A percentile compares a stretch with the other conserved stretches of the same genome.
Evolutionary conservation across 2,888 invertebrate genomes (phyloP).

Genomic region (Zygaena filipendulae): DNA sequence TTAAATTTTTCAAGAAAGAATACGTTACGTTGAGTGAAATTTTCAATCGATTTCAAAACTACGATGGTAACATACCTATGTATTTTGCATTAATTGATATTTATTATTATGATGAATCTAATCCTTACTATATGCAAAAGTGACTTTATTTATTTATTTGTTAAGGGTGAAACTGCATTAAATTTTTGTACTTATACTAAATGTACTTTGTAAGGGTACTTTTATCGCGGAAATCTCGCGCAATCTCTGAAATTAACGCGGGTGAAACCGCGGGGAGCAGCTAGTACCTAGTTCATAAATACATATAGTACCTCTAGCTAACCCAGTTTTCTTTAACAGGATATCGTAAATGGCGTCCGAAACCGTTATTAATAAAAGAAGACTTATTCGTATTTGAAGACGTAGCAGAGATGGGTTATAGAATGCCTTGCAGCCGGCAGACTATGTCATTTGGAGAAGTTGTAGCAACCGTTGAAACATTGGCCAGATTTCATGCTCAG

Average conservation of each 20-base stretch:
- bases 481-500: constrained; percentile 62
- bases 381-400: constrained; percentile 53
- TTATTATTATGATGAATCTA: too few relatives aligned
- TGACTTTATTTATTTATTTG: too few relatives aligned
- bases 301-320: too few relatives aligned
- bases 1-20: constrained; percentile 42
- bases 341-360: constrained; percentile 39
- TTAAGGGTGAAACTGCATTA: too few relatives aligned
- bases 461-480: constrained; percentile 38
- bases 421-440: constrained; percentile 30
- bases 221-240: too few relatives aligned
- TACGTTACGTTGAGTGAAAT: constrained; percentile 37
- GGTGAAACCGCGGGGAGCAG: too few relatives aligned
- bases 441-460: constrained; percentile 43
- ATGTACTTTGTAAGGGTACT: too few relatives aligned
- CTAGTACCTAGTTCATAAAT: too few relatives aligned
- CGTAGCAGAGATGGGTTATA: constrained; percentile 34
- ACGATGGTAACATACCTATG: constrained; percentile 30
- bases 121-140: too few relatives aligned
- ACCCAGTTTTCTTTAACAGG: too few relatives aligned
- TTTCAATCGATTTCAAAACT: constrained; percentile 32
- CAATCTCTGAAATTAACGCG: too few relatives aligned
- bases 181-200: too few relatives aligned
- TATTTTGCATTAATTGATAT: not conserved
- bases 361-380: constrained; percentile 28